A percentile compares a stretch with the other conserved stretches of the same genome.
Conservation (phyloP, 92 coral and sea anemone species). For the Paramuricea clavata region DNA sequence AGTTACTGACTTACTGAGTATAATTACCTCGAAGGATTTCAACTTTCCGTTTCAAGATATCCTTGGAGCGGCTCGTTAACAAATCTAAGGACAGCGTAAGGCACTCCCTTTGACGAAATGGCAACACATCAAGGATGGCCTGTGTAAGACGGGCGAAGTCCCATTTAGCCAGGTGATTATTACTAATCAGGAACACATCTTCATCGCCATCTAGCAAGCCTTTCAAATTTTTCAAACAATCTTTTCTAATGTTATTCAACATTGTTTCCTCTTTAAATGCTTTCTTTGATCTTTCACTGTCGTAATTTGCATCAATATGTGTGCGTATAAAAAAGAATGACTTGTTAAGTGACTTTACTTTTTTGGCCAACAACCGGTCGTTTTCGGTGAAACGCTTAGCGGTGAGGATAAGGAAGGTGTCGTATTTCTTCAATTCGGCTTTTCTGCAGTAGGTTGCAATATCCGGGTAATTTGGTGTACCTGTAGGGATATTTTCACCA, state of each 20-base stretch:
- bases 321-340: constrained; percentile 60
- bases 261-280: constrained; percentile 39
- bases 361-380: not conserved
- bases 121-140: constrained; percentile 57
- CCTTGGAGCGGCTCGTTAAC: constrained; percentile 42
- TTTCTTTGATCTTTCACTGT: constrained; percentile 36
- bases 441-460: not conserved
- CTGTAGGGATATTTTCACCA: too few species aligned
- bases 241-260: constrained; percentile 26
- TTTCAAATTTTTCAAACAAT: constrained; percentile 20
- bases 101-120: constrained; percentile 47
- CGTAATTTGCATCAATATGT: constrained; percentile 32
- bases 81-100: constrained; percentile 45
- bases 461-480: not conserved
- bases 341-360: constrained; percentile 7
- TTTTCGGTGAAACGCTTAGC: not conserved
- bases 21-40: constrained; percentile 37
- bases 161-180: constrained; percentile 61
- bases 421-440: not conserved
- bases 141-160: constrained; percentile 63
- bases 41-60: constrained; percentile 49
- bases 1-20: not conserved
- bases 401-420: not conserved
- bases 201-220: not conserved
- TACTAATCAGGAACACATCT: constrained; percentile 63